A percentile compares a stretch with the other conserved stretches of the same genome.
These are phyloP conservation scores for Geotrypetes seraphini DNA, from an alignment of 2,797 vertebrate species.

Conservation along the genomic window DNA sequence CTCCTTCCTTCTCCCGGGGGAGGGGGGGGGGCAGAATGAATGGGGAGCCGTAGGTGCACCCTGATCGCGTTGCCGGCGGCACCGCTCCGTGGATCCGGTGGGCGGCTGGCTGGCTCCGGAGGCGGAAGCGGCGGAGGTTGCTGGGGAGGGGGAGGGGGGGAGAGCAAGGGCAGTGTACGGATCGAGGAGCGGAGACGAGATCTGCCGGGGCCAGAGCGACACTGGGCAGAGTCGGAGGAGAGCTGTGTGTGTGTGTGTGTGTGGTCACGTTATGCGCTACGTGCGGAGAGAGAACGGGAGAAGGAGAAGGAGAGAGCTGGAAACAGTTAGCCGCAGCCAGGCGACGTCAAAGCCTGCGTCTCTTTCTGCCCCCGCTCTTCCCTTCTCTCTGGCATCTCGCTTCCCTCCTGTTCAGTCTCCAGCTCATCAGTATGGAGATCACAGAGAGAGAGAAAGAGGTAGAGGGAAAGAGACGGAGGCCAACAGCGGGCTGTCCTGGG, in stretches of 20 bases:
- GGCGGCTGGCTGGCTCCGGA: not conserved
- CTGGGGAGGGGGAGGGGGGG: not conserved
- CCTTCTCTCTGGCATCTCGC: constrained; percentile 1
- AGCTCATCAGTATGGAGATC: constrained; percentile 13
- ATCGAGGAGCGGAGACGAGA: too few relatives aligned
- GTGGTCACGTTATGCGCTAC: constrained; percentile 81
- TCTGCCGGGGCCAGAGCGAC: too few relatives aligned
- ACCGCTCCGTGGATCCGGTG: not conserved
- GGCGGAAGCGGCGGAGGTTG: not conserved
- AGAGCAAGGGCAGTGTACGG: constrained; percentile 1
- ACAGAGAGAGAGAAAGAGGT: not conserved
- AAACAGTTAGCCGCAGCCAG: constrained; percentile 55
- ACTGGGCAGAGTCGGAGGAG: not conserved
- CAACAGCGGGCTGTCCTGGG: not conserved
- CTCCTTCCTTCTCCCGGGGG: too few relatives aligned
- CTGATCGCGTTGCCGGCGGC: not conserved
- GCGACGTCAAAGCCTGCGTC: constrained; percentile 79
- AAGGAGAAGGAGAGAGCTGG: constrained; percentile 63
- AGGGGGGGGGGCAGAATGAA: not conserved
- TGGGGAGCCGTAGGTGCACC: not conserved
- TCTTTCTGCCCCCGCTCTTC: constrained; percentile 27
- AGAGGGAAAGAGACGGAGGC: not conserved
- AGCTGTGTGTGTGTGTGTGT: too few relatives aligned
- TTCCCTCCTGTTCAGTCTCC: not conserved
- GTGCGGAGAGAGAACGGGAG: constrained; percentile 68